A percentile compares a stretch with the other conserved stretches of the same genome.
phyloP scores from a whole-genome alignment of 2,888 invertebrate species.

The Pecten maximus region DNA sequence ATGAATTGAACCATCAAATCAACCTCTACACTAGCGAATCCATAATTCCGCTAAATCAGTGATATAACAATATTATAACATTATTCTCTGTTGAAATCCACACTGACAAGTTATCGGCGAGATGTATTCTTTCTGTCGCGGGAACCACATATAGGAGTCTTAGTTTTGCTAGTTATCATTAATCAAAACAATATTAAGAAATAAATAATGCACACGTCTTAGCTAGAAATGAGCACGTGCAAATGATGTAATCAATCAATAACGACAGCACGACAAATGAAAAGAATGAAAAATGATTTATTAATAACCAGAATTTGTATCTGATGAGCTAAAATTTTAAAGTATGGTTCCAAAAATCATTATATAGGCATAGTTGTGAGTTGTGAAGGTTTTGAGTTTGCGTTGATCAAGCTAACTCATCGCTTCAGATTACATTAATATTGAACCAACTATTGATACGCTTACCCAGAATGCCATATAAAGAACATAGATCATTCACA shows the following conservation, averaged over 20 bases:
- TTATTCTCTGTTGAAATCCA: not conserved
- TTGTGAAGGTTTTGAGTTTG: too few relatives aligned
- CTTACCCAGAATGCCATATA: too few relatives aligned
- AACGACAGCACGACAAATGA: not conserved
- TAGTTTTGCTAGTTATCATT: not conserved
- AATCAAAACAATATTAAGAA: not conserved
- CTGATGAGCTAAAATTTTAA: not conserved
- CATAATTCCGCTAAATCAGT: too few relatives aligned
- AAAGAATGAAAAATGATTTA: constrained; percentile 4
- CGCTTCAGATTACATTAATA: too few relatives aligned
- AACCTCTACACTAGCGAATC: too few relatives aligned
- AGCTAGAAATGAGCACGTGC: not conserved
- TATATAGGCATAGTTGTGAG: not conserved
- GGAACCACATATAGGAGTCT: not conserved
- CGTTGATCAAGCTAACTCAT: too few relatives aligned
- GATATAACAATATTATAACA: too few relatives aligned
- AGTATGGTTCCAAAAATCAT: not conserved
- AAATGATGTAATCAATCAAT: constrained; percentile 14
- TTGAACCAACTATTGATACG: too few relatives aligned
- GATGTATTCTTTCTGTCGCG: not conserved
- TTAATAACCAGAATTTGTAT: not conserved
- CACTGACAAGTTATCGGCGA: not conserved
- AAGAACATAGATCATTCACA: too few relatives aligned
- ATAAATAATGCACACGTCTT: not conserved
- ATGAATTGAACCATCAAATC: too few relatives aligned